These are phyloP conservation scores for Melieria crassipennis DNA, from an alignment of 2,888 invertebrate genomes.

Conservation along the genomic window DNA sequence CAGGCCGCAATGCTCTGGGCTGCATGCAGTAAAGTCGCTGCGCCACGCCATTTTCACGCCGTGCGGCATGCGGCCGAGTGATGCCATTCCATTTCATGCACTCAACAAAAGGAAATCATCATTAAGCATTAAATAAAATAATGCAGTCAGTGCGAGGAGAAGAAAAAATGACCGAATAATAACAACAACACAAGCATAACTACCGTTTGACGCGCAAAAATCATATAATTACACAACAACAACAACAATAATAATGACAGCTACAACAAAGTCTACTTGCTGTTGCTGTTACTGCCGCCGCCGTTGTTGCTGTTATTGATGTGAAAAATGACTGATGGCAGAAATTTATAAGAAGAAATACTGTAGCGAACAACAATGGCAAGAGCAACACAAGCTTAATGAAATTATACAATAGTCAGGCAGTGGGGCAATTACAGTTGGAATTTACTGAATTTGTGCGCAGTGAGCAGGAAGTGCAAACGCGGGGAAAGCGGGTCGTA, in stretches of 20 bases:
- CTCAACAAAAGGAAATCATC: conserved; percentile 37
- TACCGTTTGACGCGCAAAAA: conserved; percentile 16
- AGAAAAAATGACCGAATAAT: neutral
- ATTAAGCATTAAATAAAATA: conserved; percentile 32
- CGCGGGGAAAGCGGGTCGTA: too few relatives aligned
- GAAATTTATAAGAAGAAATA: too few relatives aligned
- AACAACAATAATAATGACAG: conserved; percentile 7
- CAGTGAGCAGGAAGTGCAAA: too few relatives aligned
- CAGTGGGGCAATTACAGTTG: too few relatives aligned
- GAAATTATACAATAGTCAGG: too few relatives aligned
- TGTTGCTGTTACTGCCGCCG: too few relatives aligned
- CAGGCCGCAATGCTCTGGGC: conserved; percentile 23
- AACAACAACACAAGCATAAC: conserved; percentile 15
- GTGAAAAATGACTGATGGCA: too few relatives aligned
- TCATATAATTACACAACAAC: conserved; percentile 2
- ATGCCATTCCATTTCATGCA: neutral
- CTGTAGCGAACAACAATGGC: too few relatives aligned
- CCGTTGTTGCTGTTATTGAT: too few relatives aligned
- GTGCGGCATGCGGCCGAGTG: conserved; percentile 23
- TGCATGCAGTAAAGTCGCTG: neutral
- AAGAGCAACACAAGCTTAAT: too few relatives aligned
- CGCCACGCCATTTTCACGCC: conserved; percentile 19
- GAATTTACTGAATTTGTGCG: too few relatives aligned
- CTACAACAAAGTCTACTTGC: neutral
- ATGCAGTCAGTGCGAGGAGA: neutral